Percentiles rank a stretch among this genome's conserved stretches.
phyloP scores from a whole-genome alignment of 2,797 vertebrate genomes.

The Eospalax fontanierii region DNA sequence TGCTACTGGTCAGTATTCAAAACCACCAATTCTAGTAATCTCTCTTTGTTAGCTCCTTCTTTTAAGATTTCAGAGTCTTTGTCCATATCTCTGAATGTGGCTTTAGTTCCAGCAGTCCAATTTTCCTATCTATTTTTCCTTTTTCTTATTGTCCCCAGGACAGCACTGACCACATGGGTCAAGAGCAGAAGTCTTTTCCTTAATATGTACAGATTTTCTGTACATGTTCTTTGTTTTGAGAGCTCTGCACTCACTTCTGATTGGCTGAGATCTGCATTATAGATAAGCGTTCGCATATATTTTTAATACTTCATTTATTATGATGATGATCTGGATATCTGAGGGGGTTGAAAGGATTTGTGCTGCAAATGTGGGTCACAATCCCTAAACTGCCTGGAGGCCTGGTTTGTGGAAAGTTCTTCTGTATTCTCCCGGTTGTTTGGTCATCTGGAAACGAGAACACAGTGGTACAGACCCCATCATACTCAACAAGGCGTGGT shows the following conservation, averaged over 20 bases:
- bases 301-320: neutral
- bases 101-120: neutral
- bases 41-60: neutral
- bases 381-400: neutral
- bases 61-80: neutral
- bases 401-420: neutral
- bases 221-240: neutral
- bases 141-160: neutral
- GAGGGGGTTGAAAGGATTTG: neutral
- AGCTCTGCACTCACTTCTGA: neutral
- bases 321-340: neutral
- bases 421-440: neutral
- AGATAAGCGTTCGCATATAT: neutral
- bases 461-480: neutral
- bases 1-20: neutral
- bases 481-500: neutral
- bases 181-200: neutral
- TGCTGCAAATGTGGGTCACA: neutral
- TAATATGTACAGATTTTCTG: neutral
- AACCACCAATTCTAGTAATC: neutral
- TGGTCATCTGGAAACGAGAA: neutral
- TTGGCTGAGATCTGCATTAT: neutral
- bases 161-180: neutral
- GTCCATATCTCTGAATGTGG: neutral
- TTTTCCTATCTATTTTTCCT: neutral